Evolutionary conservation across 2,113 vertebrate species (phyloP).

Genomic region (Hyperopisus bebe): DNA sequence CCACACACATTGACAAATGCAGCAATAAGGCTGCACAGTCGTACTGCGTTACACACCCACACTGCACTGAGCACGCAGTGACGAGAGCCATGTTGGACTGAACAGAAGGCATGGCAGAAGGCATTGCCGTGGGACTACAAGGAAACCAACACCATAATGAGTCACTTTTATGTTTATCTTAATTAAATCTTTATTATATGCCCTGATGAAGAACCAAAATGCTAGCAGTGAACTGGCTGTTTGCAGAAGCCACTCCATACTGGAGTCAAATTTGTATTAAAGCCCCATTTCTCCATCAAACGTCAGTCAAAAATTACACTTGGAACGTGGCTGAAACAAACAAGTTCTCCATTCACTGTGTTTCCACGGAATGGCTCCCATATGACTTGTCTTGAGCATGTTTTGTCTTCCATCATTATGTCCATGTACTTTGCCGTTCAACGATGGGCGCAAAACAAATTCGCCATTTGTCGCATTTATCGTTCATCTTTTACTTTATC

Average conservation of each 20-base stretch:
- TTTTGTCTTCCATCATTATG: not conserved
- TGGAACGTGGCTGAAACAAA: not conserved
- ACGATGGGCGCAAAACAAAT: not conserved
- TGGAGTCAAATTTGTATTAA: not conserved
- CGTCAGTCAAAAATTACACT: not conserved
- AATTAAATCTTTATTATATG: slow-evolving; percentile 2
- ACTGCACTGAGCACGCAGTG: no score
- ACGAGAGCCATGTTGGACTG: not conserved
- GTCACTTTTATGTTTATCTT: slow-evolving; percentile 13
- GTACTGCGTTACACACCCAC: not conserved
- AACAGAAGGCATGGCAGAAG: slow-evolving; percentile 12
- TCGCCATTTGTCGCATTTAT: not conserved
- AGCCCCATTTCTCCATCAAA: not conserved
- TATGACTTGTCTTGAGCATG: not conserved
- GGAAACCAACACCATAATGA: not conserved
- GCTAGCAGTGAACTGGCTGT: not conserved
- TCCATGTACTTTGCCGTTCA: not conserved
- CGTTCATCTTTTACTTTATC: no score
- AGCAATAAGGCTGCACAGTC: not conserved
- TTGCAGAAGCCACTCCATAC: not conserved
- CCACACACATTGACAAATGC: not conserved
- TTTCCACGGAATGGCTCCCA: not conserved
- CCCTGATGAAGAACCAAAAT: not conserved
- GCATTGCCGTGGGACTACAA: not conserved
- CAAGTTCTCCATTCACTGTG: not conserved